Evolutionary conservation across 2,888 invertebrate species (phyloP).

Genomic region (Thumatha senex): DNA sequence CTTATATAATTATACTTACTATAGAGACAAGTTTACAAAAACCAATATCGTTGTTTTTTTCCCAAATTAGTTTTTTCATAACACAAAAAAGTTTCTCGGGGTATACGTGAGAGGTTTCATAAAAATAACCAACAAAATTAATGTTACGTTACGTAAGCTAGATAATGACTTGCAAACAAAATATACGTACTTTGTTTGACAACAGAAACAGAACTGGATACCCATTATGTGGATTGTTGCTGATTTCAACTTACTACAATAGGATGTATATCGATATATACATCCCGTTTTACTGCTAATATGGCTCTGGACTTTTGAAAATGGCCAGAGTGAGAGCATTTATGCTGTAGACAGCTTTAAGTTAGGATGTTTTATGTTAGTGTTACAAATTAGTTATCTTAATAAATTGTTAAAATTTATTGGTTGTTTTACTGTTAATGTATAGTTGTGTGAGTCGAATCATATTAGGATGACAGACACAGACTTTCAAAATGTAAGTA

Average conservation of each 20-base stretch:
- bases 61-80: slow-evolving; percentile 38
- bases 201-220: neutral
- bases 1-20: slow-evolving; percentile 22
- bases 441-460: slow-evolving; percentile 41
- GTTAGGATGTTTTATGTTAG: slow-evolving; percentile 60
- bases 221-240: neutral
- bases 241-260: too few relatives aligned
- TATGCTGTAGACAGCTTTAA: slow-evolving; percentile 75
- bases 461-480: too few relatives aligned
- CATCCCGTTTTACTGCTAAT: too few relatives aligned
- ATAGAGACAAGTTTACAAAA: slow-evolving; percentile 29
- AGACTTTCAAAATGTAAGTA: too few relatives aligned
- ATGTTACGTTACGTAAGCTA: slow-evolving; percentile 15
- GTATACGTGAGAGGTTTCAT: slow-evolving; percentile 19
- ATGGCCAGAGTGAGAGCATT: slow-evolving; percentile 48
- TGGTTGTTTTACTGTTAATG: slow-evolving; percentile 30
- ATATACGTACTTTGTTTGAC: neutral
- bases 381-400: slow-evolving; percentile 60
- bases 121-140: slow-evolving; percentile 26
- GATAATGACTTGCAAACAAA: slow-evolving; percentile 10
- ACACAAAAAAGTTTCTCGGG: slow-evolving; percentile 16
- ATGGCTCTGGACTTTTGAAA: too few relatives aligned
- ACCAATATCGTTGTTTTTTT: slow-evolving; percentile 29
- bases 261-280: too few relatives aligned
- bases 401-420: slow-evolving; percentile 52